These are phyloP conservation scores for Lamprotornis superbus DNA, from an alignment of 2,113 vertebrate genomes.

Conservation along the genomic window DNA sequence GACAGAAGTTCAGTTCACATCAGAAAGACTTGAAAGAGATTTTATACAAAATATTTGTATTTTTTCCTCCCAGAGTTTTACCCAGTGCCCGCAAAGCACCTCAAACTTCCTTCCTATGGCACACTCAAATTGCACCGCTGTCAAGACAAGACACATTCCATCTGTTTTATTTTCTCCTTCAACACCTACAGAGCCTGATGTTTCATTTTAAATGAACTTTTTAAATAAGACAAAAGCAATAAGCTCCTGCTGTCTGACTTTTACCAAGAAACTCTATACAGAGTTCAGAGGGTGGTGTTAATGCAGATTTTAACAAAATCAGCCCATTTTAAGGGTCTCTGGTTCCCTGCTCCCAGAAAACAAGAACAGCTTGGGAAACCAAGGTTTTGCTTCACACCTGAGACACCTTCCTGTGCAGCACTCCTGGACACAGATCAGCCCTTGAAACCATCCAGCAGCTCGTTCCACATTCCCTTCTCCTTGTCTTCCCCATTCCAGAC, in stretches of 20 bases:
- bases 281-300: background rate
- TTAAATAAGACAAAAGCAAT: background rate
- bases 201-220: background rate
- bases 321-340: background rate
- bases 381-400: background rate
- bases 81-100: background rate
- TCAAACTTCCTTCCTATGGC: background rate
- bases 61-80: background rate
- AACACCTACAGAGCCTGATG: background rate
- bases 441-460: background rate
- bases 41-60: background rate
- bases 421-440: background rate
- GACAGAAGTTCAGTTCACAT: background rate
- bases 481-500: fast-evolving
- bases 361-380: background rate
- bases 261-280: background rate
- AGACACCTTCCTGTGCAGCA: background rate
- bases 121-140: background rate
- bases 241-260: background rate
- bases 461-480: background rate
- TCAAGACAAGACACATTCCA: background rate
- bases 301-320: background rate
- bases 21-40: background rate
- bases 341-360: background rate
- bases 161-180: background rate